These are phyloP conservation scores for Rhynchotus rufescens DNA, from an alignment of 2,797 vertebrate species.

Conservation along the genomic window DNA sequence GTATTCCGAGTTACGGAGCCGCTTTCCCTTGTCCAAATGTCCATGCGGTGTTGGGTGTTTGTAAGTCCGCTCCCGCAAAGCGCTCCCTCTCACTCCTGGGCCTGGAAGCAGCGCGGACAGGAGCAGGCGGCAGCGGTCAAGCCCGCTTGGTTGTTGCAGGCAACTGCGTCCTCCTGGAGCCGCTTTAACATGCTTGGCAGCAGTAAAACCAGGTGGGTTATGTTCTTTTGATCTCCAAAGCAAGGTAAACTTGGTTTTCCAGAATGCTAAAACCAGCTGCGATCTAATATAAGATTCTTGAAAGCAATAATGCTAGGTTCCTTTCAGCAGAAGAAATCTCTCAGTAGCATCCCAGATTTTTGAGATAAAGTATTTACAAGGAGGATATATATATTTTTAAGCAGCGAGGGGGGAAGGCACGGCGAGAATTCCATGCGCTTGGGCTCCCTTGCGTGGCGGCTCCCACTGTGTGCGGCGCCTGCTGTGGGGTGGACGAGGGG, in stretches of 20 bases:
- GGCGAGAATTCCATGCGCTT: background rate
- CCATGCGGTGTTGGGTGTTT: background rate
- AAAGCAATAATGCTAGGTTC: background rate
- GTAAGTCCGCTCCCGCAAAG: background rate
- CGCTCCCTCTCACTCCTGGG: conserved; percentile 7
- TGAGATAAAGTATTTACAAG: background rate
- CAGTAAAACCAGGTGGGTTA: conserved; percentile 57
- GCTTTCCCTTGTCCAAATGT: background rate
- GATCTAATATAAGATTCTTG: background rate
- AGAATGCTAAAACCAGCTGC: conserved; percentile 48
- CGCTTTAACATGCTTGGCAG: conserved; percentile 44
- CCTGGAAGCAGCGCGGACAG: background rate
- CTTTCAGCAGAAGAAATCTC: background rate
- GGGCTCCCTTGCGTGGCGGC: background rate
- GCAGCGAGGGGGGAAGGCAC: background rate
- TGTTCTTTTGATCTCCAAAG: conserved; percentile 62
- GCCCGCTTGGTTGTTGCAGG: conserved; percentile 22
- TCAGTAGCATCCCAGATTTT: background rate
- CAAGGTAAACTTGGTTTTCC: conserved; percentile 60
- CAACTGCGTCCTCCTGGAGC: conserved; percentile 48
- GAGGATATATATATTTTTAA: background rate
- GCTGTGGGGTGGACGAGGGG: too few species aligned
- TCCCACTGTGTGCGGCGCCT: background rate
- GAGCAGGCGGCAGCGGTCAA: conserved; percentile 29
- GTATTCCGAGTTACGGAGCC: background rate